Percentiles rank a stretch among this genome's conserved stretches.
Evolutionary conservation across 1,140 invertebrate genomes (phyloP).

Genomic region (Caenorhabditis brenneri): DNA sequence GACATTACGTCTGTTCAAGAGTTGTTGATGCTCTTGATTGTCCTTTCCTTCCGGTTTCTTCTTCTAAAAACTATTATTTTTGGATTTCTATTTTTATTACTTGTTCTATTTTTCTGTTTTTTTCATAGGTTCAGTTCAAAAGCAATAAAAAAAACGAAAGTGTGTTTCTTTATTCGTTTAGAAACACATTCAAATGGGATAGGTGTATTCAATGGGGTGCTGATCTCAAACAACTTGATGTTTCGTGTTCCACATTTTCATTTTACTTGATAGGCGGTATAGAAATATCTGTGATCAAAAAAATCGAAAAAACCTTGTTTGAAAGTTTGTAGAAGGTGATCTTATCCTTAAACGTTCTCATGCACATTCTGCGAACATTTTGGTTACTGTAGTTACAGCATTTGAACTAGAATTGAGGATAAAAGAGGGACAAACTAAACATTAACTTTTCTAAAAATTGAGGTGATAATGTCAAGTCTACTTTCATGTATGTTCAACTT

Average conservation of each 20-base stretch:
- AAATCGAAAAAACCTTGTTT: no score
- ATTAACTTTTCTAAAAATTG: no score
- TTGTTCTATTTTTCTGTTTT: constrained; percentile 16
- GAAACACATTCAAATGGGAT: not conserved
- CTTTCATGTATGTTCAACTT: no score
- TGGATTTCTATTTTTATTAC: not conserved
- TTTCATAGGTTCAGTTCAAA: not conserved
- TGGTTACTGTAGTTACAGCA: no score
- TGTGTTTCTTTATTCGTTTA: not conserved
- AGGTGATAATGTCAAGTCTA: no score
- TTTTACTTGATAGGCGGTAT: not conserved
- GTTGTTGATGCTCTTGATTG: constrained; percentile 25
- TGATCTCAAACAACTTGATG: not conserved
- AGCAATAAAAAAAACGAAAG: not conserved
- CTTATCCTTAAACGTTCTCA: no score
- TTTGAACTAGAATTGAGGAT: no score
- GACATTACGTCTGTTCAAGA: constrained; percentile 7
- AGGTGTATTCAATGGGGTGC: not conserved
- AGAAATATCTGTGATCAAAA: no score
- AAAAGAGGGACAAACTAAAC: no score
- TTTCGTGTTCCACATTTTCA: not conserved
- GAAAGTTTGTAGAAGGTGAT: no score
- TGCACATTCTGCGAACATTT: no score
- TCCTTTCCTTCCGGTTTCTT: not conserved
- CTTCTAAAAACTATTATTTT: not conserved